Evolutionary conservation across 2,888 invertebrate species (phyloP), one percentile per base, ranked within the genome.

Genomic region (Uropetala carovei): DNA sequence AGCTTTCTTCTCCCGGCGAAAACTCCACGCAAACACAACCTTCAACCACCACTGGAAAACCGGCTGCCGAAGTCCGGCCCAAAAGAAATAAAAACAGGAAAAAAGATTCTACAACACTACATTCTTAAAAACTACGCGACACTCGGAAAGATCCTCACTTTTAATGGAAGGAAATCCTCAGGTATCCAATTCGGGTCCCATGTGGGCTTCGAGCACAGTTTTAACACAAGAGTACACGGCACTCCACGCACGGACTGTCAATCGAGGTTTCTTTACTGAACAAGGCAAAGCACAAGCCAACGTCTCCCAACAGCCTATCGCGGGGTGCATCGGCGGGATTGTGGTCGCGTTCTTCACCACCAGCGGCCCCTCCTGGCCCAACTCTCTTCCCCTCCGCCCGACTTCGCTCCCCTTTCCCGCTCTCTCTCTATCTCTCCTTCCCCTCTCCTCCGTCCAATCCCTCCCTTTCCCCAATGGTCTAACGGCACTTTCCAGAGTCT

Each of bases 121-220:
- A 68, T 18, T 22, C 75, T 75, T 27, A 27, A 22, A 27, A 75
- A 75, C 14, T 68, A 68, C 18, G 68, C 68, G 22, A 27, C 75
- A 75, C 75, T 75, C 22, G 75, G 27, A 75, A 75, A 75, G 22
- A 75, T 75, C 89, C 43, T 89, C 60, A 60, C 89, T 89, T 89
- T 27, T 16, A 59, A 14, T 30, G 60, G n/a, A 64, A 30, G 16
- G 18, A 89, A 89, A 89, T 89, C 89, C 89, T 89, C 64, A 89
- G 64, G 89, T 89, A 89, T 89, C 89, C 89, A 89, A 68, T 64
- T 16, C 64, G 18, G 89, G 89, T 89, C 64, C 89, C 89, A 89
- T 89, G 89, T 43, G 89, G 64, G 64, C 89, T 18, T 60, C 89
- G 64, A 56, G 27, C 60, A 60, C 43, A 43, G 16, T 30, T 30